Evolutionary conservation across 2,888 invertebrate genomes (phyloP), one percentile per base, ranked within the genome.

Genomic region (Hoplodrina blanda): DNA sequence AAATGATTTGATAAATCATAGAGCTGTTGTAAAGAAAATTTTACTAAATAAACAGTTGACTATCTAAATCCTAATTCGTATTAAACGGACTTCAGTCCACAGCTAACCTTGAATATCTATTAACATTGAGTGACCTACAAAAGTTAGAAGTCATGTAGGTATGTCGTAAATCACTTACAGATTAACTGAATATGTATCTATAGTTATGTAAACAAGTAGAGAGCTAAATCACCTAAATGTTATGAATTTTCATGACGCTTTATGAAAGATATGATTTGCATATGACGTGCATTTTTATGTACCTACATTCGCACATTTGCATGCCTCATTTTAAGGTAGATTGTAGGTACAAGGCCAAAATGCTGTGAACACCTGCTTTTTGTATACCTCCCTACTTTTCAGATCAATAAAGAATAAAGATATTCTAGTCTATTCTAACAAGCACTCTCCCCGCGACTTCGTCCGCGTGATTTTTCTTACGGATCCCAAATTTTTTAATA

Each of bases 71-170:
- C n/a, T 11, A n/a, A 60, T 52, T 63, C 13, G 8, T 46, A 41
- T 57, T 20, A 33, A 13, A 49, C 30, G 30, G 59, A 78, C 52
- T 33, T 73, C 61, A 60, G 50, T 41, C 25, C 15, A n/a, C 20
- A 4, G 46, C 41, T 61, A 7, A 52, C 55, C 65, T 64, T 64
- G 52, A 52, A 60, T 50, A 33, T 50, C 3, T 60, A 41, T 62
- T 61, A 53, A 62, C 62, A 56, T 55, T 73, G 52, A 56, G 11
- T 60, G 79, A 79, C 75, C 74, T 78, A 60, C 30, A 77, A 53
- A 11, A 70, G 20, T 25, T 50, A 50, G 52, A 44, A 73, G 79
- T 64, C 64, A 62, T 53, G n/a, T n/a, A n/a, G n/a, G n/a, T 49
- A 44, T 41, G 25, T 50, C 53, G 62, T 72, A 61, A 72, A 59